Conservation (phyloP, 2,888 invertebrate species). For the Notocelia uddmanniana region DNA sequence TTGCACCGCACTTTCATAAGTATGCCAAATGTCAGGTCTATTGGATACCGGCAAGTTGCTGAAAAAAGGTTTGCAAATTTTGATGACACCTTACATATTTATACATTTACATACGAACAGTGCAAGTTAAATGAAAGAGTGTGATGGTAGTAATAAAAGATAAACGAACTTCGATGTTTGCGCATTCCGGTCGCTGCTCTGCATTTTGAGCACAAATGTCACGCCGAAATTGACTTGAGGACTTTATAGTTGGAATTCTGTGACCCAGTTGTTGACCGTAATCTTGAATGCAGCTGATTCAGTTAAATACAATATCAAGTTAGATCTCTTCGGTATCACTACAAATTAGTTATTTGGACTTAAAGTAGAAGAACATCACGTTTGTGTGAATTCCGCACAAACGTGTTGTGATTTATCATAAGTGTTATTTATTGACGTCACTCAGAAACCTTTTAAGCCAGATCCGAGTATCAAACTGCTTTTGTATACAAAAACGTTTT, state of each 20-base stretch:
- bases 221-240: conserved; percentile 1
- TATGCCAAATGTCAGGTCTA: no score
- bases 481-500: conserved; percentile 66
- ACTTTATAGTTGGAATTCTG: background rate
- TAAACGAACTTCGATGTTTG: no score
- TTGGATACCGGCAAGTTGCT: no score
- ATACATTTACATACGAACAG: no score
- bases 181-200: background rate
- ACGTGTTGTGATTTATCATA: conserved; percentile 30
- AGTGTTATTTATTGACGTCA: conserved; percentile 57
- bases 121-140: no score
- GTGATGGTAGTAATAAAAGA: no score
- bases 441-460: conserved; percentile 54
- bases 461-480: conserved; percentile 58
- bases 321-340: background rate
- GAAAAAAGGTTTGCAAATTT: no score
- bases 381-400: conserved; percentile 33
- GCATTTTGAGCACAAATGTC: conserved; percentile 12
- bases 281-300: conserved; percentile 11
- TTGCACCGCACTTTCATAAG: no score
- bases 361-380: conserved; percentile 8
- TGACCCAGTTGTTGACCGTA: conserved; percentile 10
- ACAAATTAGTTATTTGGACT: conserved; percentile 22
- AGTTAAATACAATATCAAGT: background rate
- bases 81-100: no score